A percentile compares a stretch with the other conserved stretches of the same genome.
phyloP scores from a whole-genome alignment of 2,113 vertebrate species.

The Cyanoramphus novaezelandiae region DNA sequence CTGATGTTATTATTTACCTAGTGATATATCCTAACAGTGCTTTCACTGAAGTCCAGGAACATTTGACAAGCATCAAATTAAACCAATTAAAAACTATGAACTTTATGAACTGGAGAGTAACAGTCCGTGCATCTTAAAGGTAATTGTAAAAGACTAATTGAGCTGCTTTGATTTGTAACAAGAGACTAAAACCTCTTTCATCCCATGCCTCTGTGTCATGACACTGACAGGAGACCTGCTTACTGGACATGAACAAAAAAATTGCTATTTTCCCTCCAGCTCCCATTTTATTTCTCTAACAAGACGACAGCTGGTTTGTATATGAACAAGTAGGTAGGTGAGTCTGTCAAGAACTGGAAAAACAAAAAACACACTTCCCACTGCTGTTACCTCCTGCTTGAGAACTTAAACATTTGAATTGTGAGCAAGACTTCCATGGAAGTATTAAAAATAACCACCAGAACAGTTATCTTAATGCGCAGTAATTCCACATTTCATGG shows the following conservation, averaged over 20 bases:
- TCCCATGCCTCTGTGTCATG: neutral
- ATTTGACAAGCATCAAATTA: neutral
- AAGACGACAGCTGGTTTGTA: conserved; percentile 39
- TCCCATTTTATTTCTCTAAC: neutral
- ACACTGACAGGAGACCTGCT: neutral
- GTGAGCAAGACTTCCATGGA: conserved; percentile 12
- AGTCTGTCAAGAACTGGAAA: conserved; percentile 34
- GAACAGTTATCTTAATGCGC: conserved; percentile 14
- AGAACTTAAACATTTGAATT: conserved; percentile 21
- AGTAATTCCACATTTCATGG: neutral
- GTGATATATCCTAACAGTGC: neutral
- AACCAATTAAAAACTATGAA: neutral
- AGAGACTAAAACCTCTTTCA: neutral
- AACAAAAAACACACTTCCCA: conserved; percentile 60
- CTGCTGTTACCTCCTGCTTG: conserved; percentile 33
- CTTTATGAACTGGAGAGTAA: neutral
- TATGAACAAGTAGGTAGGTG: neutral
- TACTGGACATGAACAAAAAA: neutral
- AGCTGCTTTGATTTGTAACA: neutral
- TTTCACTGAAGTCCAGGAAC: neutral
- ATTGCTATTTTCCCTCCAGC: neutral
- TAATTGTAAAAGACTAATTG: neutral
- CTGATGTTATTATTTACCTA: neutral
- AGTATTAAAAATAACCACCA: conserved; percentile 30
- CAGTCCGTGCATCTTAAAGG: neutral